Percentiles rank a stretch among this genome's conserved stretches.
Conservation (phyloP, 2,888 invertebrate species). For the Gasteruption jaculator region DNA sequence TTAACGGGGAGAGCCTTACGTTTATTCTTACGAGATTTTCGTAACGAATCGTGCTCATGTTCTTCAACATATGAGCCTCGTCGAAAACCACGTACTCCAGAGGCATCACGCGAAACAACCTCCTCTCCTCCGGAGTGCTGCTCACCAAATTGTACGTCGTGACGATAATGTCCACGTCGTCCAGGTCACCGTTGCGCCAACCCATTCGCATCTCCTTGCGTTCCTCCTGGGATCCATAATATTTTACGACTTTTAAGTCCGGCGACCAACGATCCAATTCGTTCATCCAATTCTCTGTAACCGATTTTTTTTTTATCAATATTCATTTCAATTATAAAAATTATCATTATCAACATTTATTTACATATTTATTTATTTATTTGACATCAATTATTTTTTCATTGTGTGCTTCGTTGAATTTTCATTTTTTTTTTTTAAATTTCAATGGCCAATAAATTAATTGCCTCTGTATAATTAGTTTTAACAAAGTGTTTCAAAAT, state of each 20-base stretch:
- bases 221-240: slow-evolving; percentile 86
- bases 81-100: slow-evolving; percentile 94
- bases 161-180: slow-evolving; percentile 76
- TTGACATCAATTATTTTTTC: no score
- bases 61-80: slow-evolving; percentile 97
- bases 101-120: slow-evolving; percentile 83
- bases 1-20: slow-evolving; percentile 51
- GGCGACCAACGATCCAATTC: slow-evolving; percentile 81
- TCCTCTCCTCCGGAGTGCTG: slow-evolving; percentile 83
- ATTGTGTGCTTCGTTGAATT: slow-evolving; percentile 1
- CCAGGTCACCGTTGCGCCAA: slow-evolving; percentile 69
- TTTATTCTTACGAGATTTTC: slow-evolving; percentile 83
- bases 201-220: slow-evolving; percentile 71
- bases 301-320: slow-evolving; percentile 8
- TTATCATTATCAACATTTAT: slow-evolving; percentile 6
- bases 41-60: slow-evolving; percentile 90
- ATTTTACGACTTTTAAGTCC: slow-evolving; percentile 72
- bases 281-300: slow-evolving; percentile 75
- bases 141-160: slow-evolving; percentile 86
- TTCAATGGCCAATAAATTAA: no score
- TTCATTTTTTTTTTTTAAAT: slow-evolving; percentile 1
- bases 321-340: slow-evolving; percentile 6
- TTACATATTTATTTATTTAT: neutral
- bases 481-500: no score
- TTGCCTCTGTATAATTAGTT: no score